Evolutionary conservation across 2,797 vertebrate species (phyloP).

Genomic region (Zenarchopterus dispar): DNA sequence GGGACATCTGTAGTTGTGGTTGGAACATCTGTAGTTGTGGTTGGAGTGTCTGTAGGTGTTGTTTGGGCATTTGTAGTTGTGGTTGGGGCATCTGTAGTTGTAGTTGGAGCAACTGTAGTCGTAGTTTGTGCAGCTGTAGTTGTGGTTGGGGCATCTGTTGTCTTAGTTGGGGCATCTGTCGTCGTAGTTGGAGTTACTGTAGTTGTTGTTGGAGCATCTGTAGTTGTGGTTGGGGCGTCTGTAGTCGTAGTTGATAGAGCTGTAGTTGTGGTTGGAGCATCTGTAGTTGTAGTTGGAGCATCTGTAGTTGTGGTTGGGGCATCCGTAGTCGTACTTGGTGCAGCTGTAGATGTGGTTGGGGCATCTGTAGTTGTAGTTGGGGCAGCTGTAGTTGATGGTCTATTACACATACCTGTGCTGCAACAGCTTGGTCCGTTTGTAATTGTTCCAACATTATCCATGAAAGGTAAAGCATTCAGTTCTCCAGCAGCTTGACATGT

Average conservation of each 20-base stretch:
- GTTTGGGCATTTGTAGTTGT: neutral
- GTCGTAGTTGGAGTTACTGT: neutral
- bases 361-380: neutral
- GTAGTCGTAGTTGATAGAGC: neutral
- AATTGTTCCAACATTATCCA: neutral
- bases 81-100: neutral
- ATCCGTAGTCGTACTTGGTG: neutral
- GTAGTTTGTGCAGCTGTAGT: neutral
- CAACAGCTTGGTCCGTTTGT: neutral
- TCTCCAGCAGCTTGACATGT: neutral
- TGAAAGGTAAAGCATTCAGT: neutral
- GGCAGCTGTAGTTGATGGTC: rapidly evolving
- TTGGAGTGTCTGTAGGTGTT: neutral
- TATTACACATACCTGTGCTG: neutral
- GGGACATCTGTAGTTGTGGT: neutral
- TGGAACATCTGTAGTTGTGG: neutral
- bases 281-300: neutral
- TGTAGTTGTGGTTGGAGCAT: neutral
- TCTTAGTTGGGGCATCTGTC: neutral
- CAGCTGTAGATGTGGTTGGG: neutral
- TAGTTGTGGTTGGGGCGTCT: neutral
- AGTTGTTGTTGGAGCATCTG: neutral
- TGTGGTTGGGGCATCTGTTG: neutral
- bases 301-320: neutral
- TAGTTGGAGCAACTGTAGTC: neutral